A percentile compares a stretch with the other conserved stretches of the same genome.
These are phyloP conservation scores for Linepithema humile DNA, from an alignment of 1,140 invertebrate species.

Conservation along the genomic window DNA sequence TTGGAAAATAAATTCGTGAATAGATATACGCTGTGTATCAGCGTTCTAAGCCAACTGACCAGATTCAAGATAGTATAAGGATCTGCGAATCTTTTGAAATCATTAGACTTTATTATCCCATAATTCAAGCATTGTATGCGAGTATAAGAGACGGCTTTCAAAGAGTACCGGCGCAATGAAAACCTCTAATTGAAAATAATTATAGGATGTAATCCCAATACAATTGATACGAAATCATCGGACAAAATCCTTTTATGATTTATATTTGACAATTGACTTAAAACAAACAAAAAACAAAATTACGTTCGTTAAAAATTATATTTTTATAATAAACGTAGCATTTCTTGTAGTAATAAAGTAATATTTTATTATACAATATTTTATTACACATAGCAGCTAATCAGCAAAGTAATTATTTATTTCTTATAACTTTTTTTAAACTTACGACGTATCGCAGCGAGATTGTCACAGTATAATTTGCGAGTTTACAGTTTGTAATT, in stretches of 20 bases:
- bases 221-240: slow-evolving; percentile 63
- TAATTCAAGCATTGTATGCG: slow-evolving; percentile 64
- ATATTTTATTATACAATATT: no score
- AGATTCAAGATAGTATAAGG: neutral
- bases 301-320: no score
- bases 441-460: neutral
- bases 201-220: slow-evolving; percentile 63
- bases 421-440: neutral
- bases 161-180: slow-evolving; percentile 56
- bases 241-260: slow-evolving; percentile 40
- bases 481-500: neutral
- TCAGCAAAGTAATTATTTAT: neutral
- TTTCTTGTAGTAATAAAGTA: neutral
- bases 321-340: neutral
- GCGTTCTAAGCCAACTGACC: no score
- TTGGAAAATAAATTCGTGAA: neutral
- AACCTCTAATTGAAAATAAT: slow-evolving; percentile 68
- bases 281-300: neutral
- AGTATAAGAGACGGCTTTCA: slow-evolving; percentile 66
- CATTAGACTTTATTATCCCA: slow-evolving; percentile 64
- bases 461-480: no score
- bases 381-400: neutral
- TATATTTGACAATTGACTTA: slow-evolving; percentile 28
- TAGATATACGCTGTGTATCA: neutral
- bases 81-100: slow-evolving; percentile 67